Conservation (phyloP, 2,888 invertebrate species). For the Ectobius pallidus region DNA sequence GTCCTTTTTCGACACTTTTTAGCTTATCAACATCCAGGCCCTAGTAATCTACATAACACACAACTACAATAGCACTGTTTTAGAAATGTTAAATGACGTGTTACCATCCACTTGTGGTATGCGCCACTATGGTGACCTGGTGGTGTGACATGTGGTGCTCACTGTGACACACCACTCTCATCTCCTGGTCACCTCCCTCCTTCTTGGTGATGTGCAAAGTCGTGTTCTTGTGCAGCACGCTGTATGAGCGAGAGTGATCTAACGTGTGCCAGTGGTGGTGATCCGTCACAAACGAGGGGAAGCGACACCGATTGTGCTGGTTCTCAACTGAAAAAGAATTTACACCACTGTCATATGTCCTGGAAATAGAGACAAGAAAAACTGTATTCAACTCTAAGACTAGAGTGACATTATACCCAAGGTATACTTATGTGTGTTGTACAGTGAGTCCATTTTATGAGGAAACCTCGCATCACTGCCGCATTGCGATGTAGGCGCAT, state of each 20-base stretch:
- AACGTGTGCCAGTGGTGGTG: constrained; percentile 82
- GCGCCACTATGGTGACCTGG: constrained; percentile 65
- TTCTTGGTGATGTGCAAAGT: constrained; percentile 64
- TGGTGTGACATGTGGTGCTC: constrained; percentile 46
- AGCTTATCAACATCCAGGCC: too few species aligned
- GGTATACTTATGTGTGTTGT: too few species aligned
- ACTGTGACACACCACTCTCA: constrained; percentile 67
- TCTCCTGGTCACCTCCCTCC: constrained; percentile 56
- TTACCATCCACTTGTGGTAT: constrained; percentile 80
- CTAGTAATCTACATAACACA: too few species aligned
- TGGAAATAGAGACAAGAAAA: too few species aligned
- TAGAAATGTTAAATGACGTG: constrained; percentile 46
- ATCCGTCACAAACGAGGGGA: constrained; percentile 78
- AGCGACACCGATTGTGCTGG: constrained; percentile 76
- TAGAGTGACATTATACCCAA: too few species aligned
- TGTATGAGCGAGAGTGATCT: constrained; percentile 74
- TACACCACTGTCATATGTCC: too few species aligned
- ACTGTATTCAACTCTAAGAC: too few species aligned
- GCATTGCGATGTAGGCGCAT: too few species aligned
- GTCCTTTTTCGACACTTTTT: too few species aligned
- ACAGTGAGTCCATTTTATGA: too few species aligned
- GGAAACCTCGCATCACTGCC: too few species aligned
- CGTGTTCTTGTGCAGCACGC: constrained; percentile 75
- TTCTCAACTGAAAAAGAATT: constrained; percentile 72
- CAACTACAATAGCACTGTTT: too few species aligned